A percentile compares a stretch with the other conserved stretches of the same genome.
These are phyloP conservation scores for Oligia fasciuncula DNA, from an alignment of 2,888 invertebrate genomes.

Conservation along the genomic window DNA sequence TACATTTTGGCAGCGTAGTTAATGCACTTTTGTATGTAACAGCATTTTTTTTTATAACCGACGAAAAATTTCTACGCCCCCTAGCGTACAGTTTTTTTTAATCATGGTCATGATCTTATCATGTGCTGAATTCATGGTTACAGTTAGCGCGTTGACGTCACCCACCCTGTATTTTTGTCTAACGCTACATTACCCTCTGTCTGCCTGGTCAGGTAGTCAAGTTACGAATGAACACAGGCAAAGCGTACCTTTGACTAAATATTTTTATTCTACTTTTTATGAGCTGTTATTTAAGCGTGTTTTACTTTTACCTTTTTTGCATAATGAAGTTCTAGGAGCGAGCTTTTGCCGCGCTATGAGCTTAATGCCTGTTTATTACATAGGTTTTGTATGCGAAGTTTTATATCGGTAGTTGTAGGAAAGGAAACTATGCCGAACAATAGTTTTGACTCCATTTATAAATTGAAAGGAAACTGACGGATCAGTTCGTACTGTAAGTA, in stretches of 20 bases:
- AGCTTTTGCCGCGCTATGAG: not conserved
- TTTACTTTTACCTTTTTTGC: slow-evolving; percentile 30
- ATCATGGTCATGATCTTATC: not conserved
- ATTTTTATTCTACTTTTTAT: slow-evolving; percentile 24
- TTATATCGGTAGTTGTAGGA: not conserved
- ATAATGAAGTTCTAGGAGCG: slow-evolving; percentile 18
- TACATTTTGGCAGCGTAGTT: no score
- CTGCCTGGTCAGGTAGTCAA: slow-evolving; percentile 29
- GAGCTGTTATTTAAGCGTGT: slow-evolving; percentile 29
- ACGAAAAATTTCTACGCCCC: not conserved
- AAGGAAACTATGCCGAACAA: not conserved
- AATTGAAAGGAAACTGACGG: not conserved
- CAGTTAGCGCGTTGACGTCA: no score
- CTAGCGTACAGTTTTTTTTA: no score
- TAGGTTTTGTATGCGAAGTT: not conserved
- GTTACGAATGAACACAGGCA: slow-evolving; percentile 21
- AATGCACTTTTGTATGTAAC: not conserved
- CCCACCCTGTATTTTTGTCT: slow-evolving; percentile 2
- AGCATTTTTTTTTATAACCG: not conserved
- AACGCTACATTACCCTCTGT: not conserved
- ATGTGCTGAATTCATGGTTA: not conserved
- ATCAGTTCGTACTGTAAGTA: not conserved
- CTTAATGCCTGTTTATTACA: slow-evolving; percentile 20
- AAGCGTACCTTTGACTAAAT: slow-evolving; percentile 21
- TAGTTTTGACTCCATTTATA: not conserved